Evolutionary conservation across 2,888 invertebrate species (phyloP).

Genomic region (Ischnura elegans): DNA sequence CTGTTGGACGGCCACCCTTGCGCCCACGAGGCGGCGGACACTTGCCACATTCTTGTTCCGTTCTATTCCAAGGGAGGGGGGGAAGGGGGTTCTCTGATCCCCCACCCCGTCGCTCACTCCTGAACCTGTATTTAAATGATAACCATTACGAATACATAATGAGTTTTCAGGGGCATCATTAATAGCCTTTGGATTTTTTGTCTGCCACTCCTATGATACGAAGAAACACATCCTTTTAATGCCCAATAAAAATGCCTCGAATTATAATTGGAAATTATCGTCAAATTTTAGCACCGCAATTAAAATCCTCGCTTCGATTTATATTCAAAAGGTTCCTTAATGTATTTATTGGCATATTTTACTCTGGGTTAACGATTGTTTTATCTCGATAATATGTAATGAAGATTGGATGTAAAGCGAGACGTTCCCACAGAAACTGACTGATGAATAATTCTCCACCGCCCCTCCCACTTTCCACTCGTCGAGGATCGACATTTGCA

Average conservation of each 20-base stretch:
- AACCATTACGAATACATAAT: conserved; percentile 35
- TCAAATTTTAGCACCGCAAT: conserved; percentile 24
- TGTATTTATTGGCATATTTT: conserved; percentile 34
- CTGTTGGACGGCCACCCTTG: no score
- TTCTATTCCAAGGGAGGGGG: no score
- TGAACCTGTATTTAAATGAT: conserved; percentile 31
- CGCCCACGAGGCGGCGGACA: no score
- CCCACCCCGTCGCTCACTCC: no score
- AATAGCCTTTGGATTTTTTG: neutral
- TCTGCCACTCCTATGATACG: neutral
- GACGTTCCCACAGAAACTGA: neutral
- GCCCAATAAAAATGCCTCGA: neutral
- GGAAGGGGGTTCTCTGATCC: no score
- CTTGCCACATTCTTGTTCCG: no score
- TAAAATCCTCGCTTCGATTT: conserved; percentile 11
- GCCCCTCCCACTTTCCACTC: neutral
- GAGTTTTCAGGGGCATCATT: conserved; percentile 22
- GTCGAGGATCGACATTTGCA: no score
- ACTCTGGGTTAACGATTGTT: conserved; percentile 24
- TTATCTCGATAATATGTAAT: conserved; percentile 19
- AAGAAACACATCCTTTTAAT: neutral
- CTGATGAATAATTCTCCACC: neutral
- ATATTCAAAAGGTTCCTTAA: neutral
- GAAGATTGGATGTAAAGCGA: conserved; percentile 15
- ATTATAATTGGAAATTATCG: conserved; percentile 11